phyloP scores from a whole-genome alignment of 2,113 vertebrate genomes.

The Gulo gulo region DNA sequence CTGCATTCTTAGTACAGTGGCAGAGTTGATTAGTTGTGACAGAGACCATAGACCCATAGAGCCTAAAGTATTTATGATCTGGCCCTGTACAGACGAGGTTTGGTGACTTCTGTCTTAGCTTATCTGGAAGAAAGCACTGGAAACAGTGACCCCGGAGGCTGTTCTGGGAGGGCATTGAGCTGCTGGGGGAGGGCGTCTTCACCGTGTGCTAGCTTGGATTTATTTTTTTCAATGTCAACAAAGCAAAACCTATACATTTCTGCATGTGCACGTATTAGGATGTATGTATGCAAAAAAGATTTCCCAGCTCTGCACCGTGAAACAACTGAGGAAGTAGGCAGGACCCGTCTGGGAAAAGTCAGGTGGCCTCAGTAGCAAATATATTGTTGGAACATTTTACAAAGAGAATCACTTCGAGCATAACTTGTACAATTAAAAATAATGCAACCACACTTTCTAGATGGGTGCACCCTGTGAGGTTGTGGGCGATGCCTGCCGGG shows the following conservation, averaged over 20 bases:
- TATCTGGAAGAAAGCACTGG: background rate
- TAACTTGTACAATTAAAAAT: background rate
- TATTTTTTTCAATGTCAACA: background rate
- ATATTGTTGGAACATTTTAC: background rate
- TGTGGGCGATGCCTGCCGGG: background rate
- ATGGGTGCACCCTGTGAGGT: background rate
- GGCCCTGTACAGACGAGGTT: background rate
- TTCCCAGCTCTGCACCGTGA: background rate
- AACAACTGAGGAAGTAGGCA: background rate
- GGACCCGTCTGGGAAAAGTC: background rate
- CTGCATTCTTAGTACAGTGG: background rate
- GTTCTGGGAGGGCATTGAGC: too few relatives aligned
- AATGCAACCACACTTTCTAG: background rate
- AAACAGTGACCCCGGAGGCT: background rate
- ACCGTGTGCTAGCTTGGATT: background rate
- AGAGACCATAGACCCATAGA: background rate
- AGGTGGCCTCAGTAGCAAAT: background rate
- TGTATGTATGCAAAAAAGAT: background rate
- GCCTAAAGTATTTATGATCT: conserved; percentile 11
- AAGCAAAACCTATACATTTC: background rate
- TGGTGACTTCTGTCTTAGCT: background rate
- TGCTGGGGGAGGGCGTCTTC: background rate
- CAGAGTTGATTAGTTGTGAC: background rate
- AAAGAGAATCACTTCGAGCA: background rate
- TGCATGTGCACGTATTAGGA: background rate